Base-by-base conservation (phyloP, 2,888 invertebrate species). In the Dermolepida albohirtum region DNA sequence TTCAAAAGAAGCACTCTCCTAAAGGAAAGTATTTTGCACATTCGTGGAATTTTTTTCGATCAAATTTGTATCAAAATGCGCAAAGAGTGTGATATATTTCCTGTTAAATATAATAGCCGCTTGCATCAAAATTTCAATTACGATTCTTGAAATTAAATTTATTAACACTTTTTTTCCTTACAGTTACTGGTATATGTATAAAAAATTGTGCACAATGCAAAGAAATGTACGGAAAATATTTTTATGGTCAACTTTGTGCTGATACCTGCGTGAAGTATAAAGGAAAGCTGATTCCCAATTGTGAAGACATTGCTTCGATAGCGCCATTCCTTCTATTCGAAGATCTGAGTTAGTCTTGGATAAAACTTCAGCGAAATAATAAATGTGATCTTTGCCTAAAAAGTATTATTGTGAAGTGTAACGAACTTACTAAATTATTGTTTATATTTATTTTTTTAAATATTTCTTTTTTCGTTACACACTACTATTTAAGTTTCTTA, bases 161-260 rank as follows among this genome's bases (percentile, higher is more conserved):
- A 16, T 6, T 16, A 11, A 54, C 0, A 2, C 11, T 1, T 40
- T 17, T 8, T 29, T 49, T 34, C 47, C 2, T 55, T 65, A 54
- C 5, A 68, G 55, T 78, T 79, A 50, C 69, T 82, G 92, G 91
- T 72, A 87, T 91, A 62, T 94, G 94, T 83, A 89, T 94, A 69
- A 89, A 93, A 75, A 95, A 95, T 83, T 95, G 95, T 80, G 94
- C 93, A 0, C 94, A 94, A 78, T 95, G 95, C 83, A 94, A 93
- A 84, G 93, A 92, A 82, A 94, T 94, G 91, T 91, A 92, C 73
- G 95, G 94, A 0, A 88, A 89, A 0, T 94, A 92, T 85, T 95
- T 95, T 83, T 92, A 95, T 78, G 95, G 94, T 0, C 91, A 93
- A 55, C 87, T 92, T 0, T 95, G 95, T 81, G 95, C 94, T 0